phyloP scores from a whole-genome alignment of 2,113 vertebrate genomes.

The Tiliqua scincoides region DNA sequence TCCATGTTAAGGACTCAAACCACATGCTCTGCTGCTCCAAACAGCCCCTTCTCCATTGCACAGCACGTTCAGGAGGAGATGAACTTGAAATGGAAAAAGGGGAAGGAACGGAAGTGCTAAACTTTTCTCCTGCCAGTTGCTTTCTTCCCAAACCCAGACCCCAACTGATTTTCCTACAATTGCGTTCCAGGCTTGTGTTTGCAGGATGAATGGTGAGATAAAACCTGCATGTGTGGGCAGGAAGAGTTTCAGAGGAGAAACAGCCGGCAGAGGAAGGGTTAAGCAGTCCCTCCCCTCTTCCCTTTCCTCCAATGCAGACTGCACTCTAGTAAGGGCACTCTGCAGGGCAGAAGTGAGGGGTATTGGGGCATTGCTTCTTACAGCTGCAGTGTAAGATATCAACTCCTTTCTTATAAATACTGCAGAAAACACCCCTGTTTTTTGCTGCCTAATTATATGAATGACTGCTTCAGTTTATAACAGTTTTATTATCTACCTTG shows the following conservation, averaged over 20 bases:
- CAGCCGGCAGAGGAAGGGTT: neutral
- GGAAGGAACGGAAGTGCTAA: too few relatives aligned
- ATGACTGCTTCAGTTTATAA: neutral
- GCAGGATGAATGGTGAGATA: neutral
- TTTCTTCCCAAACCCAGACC: too few relatives aligned
- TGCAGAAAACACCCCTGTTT: neutral
- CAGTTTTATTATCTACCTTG: neutral
- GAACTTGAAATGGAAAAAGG: too few relatives aligned
- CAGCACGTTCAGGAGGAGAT: too few relatives aligned
- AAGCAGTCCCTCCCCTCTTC: neutral
- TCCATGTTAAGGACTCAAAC: too few relatives aligned
- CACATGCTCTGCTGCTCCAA: neutral
- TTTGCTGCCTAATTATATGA: neutral
- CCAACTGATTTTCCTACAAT: neutral
- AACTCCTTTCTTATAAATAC: neutral
- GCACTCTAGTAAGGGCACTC: neutral
- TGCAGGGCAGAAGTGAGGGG: neutral
- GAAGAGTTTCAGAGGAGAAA: neutral
- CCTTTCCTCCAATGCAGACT: neutral
- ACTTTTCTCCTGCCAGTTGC: too few relatives aligned
- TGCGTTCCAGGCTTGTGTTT: neutral
- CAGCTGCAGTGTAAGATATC: neutral
- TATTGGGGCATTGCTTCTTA: neutral
- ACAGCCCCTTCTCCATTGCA: too few relatives aligned
- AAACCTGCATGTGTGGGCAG: neutral